Base-by-base conservation (phyloP, 2,113 vertebrate species). In the Turdus rufiventris region DNA sequence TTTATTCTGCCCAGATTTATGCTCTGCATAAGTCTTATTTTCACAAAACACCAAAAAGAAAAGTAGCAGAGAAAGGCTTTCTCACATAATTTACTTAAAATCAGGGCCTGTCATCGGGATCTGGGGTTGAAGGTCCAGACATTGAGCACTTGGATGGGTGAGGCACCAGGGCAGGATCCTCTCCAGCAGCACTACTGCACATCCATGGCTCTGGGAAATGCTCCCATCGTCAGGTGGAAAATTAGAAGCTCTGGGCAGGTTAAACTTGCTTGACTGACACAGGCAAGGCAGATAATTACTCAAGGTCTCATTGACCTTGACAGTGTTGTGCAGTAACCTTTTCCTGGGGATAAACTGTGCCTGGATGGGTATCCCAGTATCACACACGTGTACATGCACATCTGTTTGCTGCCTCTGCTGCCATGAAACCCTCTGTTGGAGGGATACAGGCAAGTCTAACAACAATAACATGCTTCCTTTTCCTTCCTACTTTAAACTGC, bases 251-350 rank as follows among this genome's bases (percentile, higher is more conserved):
- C 67, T 87, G 77, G 68, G 74, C 83, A 84, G 42, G 93, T 96
- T 95, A 93, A 94, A 95, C 62, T 88, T 91, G 74, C 93, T 88
- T 92, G 90, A 96, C 88, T 95, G 97, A 81, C 91, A 96, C 82
- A 79, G 18, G 42, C 3, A 3, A 92, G 81, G 80, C 85, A 91
- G 87, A 81, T 92, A 93, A 96, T 96, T 95, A 96, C 53, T 88
- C 95, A 94, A 94, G 95, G 93, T 95, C 83, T 96, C 86, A 71
- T 80, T 96, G 94, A 95, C 90, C 96, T 96, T 97, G 95, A n/a
- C 72, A 92, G 77, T 12, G 71, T 82, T 86, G 74, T 85, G 88
- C 92, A 75, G 63, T 71, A 95, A 91, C 88, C 83, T 96, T 92
- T 92, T 73, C 9, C 13, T 85, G 86, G 66, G 85, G 58, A 88